Base-by-base conservation (phyloP, 2,888 invertebrate genomes). In the Asteroscopus sphinx region DNA sequence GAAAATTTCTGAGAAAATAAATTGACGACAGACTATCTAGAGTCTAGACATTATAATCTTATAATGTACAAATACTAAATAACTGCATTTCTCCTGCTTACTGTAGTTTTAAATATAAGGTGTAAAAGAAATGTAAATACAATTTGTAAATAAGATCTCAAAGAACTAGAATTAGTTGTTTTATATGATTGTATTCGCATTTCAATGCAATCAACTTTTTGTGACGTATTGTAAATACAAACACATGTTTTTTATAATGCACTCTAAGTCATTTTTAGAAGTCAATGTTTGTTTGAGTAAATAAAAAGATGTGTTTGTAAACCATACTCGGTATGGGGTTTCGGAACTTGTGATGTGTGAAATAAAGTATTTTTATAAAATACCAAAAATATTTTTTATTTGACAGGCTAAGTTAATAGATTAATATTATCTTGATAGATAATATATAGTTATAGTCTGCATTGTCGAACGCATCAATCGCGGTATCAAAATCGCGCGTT, bases 281-380 rank as follows among this genome's bases (percentile, higher is more conserved):
- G 52, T 61, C 53, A 51, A 53, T 48, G 21, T 47, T 70, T 54
- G 41, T 55, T 48, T 32, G 7, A 32, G 45, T 56, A 37, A 54
- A 67, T 71, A 62, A 69, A 70, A 73, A 77, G 53, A 68, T 79
- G 77, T 76, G 79, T 80, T 79, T 81, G 80, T 80, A 48, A 49
- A 68, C 69, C 68, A 48, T 76, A 74, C 66, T 53, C 40, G 68
- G 68, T 72, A 70, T 64, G 44, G 57, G 64, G 39, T 42, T 58
- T 47, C 17, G 32, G 48, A 58, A 65, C 57, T 69, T 76, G 70
- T 78, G 65, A 76, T 78, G 71, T 75, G 75, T 80, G 73, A 73
- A 82, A 75, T 81, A 82, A 81, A 81, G 56, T 79, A 81, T 77
- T 82, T 81, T 82, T 78, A 63, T 62, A 68, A 68, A 68, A n/a